phyloP scores from a whole-genome alignment of 53 echinoderm and acorn worm species.

The Stichopus horrens region DNA sequence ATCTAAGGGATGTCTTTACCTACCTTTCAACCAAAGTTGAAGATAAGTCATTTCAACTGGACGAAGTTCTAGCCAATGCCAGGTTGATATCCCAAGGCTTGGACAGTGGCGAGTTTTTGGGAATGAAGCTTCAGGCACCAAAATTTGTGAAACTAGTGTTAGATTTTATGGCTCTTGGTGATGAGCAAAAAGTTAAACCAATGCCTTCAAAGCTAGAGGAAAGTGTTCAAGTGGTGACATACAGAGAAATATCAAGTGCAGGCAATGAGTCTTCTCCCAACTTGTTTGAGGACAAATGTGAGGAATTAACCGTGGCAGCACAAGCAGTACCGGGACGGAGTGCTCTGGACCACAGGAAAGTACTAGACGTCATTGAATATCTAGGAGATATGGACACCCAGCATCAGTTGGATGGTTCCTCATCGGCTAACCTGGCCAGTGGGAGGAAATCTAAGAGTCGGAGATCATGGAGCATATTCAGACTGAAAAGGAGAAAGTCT shows the following conservation, averaged over 20 bases:
- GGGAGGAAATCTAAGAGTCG: background rate
- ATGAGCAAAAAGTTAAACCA: background rate
- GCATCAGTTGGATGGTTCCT: background rate
- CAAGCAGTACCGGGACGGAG: background rate
- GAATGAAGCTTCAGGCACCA: background rate
- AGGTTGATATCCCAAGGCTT: background rate
- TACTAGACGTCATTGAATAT: background rate
- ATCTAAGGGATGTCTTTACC: background rate
- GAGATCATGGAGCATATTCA: background rate
- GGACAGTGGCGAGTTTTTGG: background rate
- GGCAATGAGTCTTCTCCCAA: background rate
- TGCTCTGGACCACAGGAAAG: background rate
- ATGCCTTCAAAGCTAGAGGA: background rate
- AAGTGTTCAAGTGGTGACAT: too few relatives aligned
- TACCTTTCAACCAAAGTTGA: background rate
- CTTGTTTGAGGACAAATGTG: background rate
- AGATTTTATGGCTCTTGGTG: conserved; percentile 10
- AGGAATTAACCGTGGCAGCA: background rate
- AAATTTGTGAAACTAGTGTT: background rate
- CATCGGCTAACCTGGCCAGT: background rate
- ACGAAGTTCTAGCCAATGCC: background rate
- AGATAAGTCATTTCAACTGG: background rate
- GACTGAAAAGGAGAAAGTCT: background rate
- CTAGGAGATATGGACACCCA: background rate
- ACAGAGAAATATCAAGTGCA: background rate